phyloP scores from a whole-genome alignment of 2,113 vertebrate species.

The Sigmodon hispidus region DNA sequence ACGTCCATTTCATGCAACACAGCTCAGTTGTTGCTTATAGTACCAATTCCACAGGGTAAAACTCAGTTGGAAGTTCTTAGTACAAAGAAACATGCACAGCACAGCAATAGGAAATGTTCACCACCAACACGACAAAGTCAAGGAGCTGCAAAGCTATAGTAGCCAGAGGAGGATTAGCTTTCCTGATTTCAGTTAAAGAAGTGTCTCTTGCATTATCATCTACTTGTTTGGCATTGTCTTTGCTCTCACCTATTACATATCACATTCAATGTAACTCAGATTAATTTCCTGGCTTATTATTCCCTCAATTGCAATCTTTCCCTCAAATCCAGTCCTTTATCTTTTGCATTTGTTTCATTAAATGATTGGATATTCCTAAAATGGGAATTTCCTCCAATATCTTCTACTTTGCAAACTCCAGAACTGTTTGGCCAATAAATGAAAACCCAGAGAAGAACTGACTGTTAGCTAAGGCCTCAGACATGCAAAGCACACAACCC shows the following conservation, averaged over 20 bases:
- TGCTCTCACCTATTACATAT: slow-evolving; percentile 6
- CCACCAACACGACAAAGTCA: slow-evolving; percentile 59
- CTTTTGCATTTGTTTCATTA: slow-evolving; percentile 37
- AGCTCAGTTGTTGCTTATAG: slow-evolving; percentile 55
- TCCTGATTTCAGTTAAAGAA: slow-evolving; percentile 31
- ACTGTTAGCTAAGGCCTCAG: slow-evolving; percentile 72
- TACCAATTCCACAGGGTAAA: not conserved
- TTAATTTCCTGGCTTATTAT: slow-evolving; percentile 40
- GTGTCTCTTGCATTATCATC: not conserved
- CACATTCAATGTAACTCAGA: slow-evolving; percentile 1
- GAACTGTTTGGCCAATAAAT: slow-evolving; percentile 16
- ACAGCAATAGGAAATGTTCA: slow-evolving; percentile 39
- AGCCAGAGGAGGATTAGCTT: slow-evolving; percentile 70
- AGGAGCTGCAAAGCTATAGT: slow-evolving; percentile 75
- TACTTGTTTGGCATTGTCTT: not conserved
- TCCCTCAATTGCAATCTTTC: slow-evolving; percentile 5
- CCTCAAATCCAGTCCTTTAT: slow-evolving; percentile 50
- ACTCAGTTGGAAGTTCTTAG: not conserved
- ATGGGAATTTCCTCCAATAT: slow-evolving; percentile 68
- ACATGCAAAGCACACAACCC: slow-evolving; percentile 80
- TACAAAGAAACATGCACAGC: slow-evolving; percentile 75
- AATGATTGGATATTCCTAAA: not conserved
- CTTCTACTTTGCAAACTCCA: slow-evolving; percentile 80
- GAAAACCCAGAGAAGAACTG: slow-evolving; percentile 36
- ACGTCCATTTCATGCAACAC: slow-evolving; percentile 78